phyloP scores from a whole-genome alignment of 2,888 invertebrate species.

The Cyclophora punctaria region DNA sequence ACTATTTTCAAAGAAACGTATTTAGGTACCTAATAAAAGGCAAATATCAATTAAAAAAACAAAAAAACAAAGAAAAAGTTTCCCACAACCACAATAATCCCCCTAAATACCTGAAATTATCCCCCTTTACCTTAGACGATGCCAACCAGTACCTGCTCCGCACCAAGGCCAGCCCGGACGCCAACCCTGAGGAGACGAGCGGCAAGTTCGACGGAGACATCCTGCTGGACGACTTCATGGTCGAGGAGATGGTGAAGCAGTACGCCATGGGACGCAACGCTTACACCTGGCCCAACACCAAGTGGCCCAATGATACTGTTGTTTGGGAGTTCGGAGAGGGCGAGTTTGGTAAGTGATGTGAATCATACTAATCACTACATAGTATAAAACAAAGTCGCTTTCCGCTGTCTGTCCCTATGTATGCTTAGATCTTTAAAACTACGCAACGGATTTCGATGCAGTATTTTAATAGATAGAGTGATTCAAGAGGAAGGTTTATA shows the following conservation, averaged over 20 bases:
- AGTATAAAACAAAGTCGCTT: no score
- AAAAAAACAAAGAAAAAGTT: background rate
- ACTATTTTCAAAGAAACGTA: no score
- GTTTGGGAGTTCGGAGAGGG: conserved; percentile 51
- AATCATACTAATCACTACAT: no score
- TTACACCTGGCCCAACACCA: conserved; percentile 46
- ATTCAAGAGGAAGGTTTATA: no score
- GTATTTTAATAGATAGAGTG: no score
- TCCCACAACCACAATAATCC: background rate
- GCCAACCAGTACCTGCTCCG: conserved; percentile 29
- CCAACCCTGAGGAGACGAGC: conserved; percentile 52
- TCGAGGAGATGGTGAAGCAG: conserved; percentile 44
- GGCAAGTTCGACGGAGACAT: conserved; percentile 62
- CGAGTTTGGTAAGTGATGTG: conserved; percentile 45
- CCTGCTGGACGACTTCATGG: conserved; percentile 51
- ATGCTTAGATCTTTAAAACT: no score
- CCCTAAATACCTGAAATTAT: background rate
- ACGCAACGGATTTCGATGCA: no score
- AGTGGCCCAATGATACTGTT: conserved; percentile 57
- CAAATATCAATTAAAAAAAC: no score
- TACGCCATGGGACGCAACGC: conserved; percentile 53
- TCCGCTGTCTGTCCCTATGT: no score
- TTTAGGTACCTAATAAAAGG: no score
- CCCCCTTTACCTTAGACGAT: conserved; percentile 28
- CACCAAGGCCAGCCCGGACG: conserved; percentile 22